Conservation (phyloP, 2,797 vertebrate species). For the Enoplosus armatus region DNA sequence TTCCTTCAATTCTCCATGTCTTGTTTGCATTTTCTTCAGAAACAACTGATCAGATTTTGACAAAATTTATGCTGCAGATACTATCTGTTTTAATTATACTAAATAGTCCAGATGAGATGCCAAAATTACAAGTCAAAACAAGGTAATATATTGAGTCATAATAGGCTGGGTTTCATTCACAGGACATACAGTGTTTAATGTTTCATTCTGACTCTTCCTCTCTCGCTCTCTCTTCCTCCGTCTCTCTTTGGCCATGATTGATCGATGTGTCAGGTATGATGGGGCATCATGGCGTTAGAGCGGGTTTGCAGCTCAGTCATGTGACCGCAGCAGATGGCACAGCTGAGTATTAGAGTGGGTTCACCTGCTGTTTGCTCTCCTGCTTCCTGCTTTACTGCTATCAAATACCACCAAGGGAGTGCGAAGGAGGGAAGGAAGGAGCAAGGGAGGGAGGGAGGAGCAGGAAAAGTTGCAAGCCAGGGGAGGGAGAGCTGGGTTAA, state of each 20-base stretch:
- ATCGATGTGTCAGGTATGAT: constrained; percentile 96
- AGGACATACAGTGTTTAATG: constrained; percentile 8
- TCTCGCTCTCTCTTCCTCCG: constrained; percentile 26
- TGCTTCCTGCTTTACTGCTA: constrained; percentile 80
- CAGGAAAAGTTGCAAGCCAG: constrained; percentile 39
- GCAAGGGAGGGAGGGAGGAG: constrained; percentile 30
- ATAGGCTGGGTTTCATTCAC: constrained; percentile 30
- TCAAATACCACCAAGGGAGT: constrained; percentile 80
- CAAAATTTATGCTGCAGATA: background rate
- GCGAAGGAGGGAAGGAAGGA: constrained; percentile 41
- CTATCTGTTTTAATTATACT: background rate
- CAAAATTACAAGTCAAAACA: constrained; percentile 37
- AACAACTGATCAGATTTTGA: constrained; percentile 4
- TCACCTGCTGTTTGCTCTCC: constrained; percentile 93
- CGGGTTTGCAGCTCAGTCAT: constrained; percentile 88
- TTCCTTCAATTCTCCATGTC: background rate
- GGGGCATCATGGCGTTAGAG: constrained; percentile 88
- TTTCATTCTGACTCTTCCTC: constrained; percentile 23
- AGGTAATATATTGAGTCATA: constrained; percentile 32
- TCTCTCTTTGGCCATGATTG: constrained; percentile 86
- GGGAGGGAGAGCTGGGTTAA: constrained; percentile 35
- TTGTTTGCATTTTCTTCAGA: background rate
- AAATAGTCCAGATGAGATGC: constrained; percentile 19
- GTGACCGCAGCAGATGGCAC: constrained; percentile 93
- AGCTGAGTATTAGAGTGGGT: constrained; percentile 85